Conservation (phyloP, 2,797 vertebrate species). For the Sebastes trivittatus region DNA sequence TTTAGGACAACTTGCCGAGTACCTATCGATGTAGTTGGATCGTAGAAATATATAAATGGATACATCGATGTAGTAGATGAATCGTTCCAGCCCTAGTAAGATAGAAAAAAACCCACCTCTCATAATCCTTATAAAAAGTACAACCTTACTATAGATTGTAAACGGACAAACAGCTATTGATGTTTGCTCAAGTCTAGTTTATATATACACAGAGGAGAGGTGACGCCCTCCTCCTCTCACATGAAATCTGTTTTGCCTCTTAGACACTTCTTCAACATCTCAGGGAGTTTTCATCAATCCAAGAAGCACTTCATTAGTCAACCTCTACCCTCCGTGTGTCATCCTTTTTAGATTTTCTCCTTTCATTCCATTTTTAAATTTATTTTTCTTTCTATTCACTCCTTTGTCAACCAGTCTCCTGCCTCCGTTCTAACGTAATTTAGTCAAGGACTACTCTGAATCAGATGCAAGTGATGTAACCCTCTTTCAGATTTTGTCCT, state of each 20-base stretch:
- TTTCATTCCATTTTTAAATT: background rate
- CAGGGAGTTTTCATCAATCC: conserved; percentile 17
- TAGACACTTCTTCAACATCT: background rate
- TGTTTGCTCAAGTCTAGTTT: background rate
- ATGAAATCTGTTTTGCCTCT: background rate
- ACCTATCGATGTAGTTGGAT: too few species aligned
- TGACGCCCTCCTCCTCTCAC: background rate
- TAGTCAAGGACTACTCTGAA: conserved; percentile 63
- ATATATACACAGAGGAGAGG: background rate
- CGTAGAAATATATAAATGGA: too few species aligned
- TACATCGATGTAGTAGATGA: background rate
- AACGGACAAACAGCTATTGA: background rate
- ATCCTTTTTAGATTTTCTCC: background rate
- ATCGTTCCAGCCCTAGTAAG: too few species aligned
- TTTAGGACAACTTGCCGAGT: too few species aligned
- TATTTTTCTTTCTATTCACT: conserved; percentile 4
- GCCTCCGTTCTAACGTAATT: background rate
- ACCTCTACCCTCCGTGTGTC: background rate
- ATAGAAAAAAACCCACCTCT: background rate
- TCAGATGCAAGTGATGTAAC: conserved; percentile 55
- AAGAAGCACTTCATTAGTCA: background rate
- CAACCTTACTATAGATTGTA: background rate
- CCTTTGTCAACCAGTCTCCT: conserved; percentile 3
- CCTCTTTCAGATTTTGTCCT: conserved; percentile 44
- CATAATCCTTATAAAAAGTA: background rate